Base-by-base conservation (phyloP, 2,888 invertebrate species). In the Pherbina coryleti region DNA sequence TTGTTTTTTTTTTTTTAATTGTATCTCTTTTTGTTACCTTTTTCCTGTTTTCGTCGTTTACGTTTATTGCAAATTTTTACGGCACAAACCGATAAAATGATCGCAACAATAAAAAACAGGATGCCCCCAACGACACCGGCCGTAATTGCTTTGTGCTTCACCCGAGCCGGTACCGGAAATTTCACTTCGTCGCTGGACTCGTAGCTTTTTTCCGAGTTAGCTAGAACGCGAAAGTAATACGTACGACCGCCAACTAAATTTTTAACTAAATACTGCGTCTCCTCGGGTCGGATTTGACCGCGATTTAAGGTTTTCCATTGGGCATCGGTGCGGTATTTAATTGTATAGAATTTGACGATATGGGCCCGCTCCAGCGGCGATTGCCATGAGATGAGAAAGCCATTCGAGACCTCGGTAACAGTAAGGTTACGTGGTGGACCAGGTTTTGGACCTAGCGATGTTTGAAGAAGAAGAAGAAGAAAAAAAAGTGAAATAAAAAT, bases 41-140 rank as follows among this genome's bases (percentile, higher is more conserved):
- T 97, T 92, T 97, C 97, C 91, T 97, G 97, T 94, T 97, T 97
- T 92, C 97, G 95, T 87, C 97, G 93, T 91, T 97, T 97, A 89
- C 97, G 93, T 91, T 97, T 97, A 92, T 98, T 98, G 93, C 97
- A 97, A 91, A 98, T 97, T 92, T 98, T 97, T 88, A 98, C 97
- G 86, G 97, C 97, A 92, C 98, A 97, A 88, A 98, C 96, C 86
- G 98, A 97, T 87, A 98, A 93, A 89, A 98, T 97, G 91, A 98
- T 97, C 90, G 98, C 97, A 88, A 98, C 97, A 89, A 98, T 95
- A 93, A 98, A 97, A 93, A 98, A 98, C 89, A 98, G 93, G 87
- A 98, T 95, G 84, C 98, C 98, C 85, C 98, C 98, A 84, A 98
- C 97, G 86, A 98, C 96, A 82, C 98, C 98, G 86, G 98, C 98